A percentile compares a stretch with the other conserved stretches of the same genome.
Evolutionary conservation across 2,113 vertebrate species (phyloP).

Genomic region (Anarrhichthys ocellatus): DNA sequence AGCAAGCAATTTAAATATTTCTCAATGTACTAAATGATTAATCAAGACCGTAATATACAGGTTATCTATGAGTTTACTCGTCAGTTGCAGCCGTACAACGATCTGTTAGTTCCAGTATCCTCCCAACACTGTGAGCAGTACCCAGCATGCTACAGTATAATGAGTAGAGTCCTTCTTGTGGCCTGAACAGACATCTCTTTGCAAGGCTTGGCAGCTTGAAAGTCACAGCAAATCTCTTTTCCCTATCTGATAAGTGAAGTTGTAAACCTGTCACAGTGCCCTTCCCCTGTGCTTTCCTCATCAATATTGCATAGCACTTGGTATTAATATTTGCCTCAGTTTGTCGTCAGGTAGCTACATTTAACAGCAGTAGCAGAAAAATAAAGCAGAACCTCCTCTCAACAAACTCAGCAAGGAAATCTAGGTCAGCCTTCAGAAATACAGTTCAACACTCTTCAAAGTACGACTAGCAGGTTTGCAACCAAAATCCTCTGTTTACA

Average conservation of each 20-base stretch:
- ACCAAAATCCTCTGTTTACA: constrained; percentile 51
- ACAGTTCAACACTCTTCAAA: constrained; percentile 63
- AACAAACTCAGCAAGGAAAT: constrained; percentile 75
- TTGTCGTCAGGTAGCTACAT: constrained; percentile 71
- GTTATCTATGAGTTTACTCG: background rate
- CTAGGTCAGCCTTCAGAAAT: constrained; percentile 76
- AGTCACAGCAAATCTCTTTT: constrained; percentile 54
- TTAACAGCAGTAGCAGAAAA: constrained; percentile 67
- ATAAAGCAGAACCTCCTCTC: constrained; percentile 55
- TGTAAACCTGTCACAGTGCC: constrained; percentile 57
- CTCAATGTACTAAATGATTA: background rate
- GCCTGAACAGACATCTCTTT: constrained; percentile 39
- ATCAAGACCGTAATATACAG: background rate
- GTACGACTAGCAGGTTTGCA: constrained; percentile 61
- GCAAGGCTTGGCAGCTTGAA: constrained; percentile 28
- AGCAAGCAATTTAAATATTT: background rate
- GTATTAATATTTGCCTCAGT: constrained; percentile 78
- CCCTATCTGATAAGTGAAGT: constrained; percentile 52
- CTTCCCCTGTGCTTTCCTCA: constrained; percentile 64
- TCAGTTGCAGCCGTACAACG: background rate
- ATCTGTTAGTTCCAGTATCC: background rate
- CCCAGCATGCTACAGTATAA: constrained; percentile 13
- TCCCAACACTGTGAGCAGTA: background rate
- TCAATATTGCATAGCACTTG: constrained; percentile 75
- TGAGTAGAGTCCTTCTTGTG: constrained; percentile 39